Evolutionary conservation across 2,113 vertebrate species (phyloP).

Genomic region (Laticauda laticaudata): DNA sequence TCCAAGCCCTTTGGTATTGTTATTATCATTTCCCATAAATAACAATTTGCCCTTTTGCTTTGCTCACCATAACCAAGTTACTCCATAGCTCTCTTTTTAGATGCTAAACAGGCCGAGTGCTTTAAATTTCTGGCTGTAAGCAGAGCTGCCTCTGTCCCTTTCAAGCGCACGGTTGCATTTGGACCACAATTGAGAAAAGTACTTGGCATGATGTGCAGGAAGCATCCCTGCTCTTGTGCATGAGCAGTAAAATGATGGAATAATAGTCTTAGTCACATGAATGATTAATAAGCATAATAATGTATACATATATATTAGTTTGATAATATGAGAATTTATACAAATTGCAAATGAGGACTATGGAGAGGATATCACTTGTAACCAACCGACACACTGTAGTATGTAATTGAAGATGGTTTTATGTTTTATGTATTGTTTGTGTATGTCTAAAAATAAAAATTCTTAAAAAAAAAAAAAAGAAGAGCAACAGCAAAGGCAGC

Average conservation of each 20-base stretch:
- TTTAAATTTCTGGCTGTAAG: not conserved
- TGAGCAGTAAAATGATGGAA: no score
- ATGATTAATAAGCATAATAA: no score
- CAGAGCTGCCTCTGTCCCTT: not conserved
- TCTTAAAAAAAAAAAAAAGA: not conserved
- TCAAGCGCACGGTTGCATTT: not conserved
- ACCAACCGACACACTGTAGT: no score
- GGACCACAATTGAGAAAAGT: not conserved
- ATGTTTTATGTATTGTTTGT: no score
- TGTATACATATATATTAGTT: no score
- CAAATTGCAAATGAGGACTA: no score
- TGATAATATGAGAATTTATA: no score
- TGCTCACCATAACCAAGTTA: slow-evolving; percentile 12
- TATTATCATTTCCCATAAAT: not conserved
- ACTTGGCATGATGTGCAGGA: not conserved
- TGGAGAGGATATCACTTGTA: no score
- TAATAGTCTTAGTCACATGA: no score
- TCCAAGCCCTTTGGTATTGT: not conserved
- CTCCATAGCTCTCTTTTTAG: not conserved
- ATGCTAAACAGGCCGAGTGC: not conserved
- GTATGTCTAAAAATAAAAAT: no score
- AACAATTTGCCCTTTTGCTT: not conserved
- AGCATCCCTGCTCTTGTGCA: not conserved
- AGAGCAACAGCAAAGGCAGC: not conserved
- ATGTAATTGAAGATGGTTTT: no score